Conservation (phyloP, 1,140 invertebrate species). For the Reticulitermes speratus region DNA sequence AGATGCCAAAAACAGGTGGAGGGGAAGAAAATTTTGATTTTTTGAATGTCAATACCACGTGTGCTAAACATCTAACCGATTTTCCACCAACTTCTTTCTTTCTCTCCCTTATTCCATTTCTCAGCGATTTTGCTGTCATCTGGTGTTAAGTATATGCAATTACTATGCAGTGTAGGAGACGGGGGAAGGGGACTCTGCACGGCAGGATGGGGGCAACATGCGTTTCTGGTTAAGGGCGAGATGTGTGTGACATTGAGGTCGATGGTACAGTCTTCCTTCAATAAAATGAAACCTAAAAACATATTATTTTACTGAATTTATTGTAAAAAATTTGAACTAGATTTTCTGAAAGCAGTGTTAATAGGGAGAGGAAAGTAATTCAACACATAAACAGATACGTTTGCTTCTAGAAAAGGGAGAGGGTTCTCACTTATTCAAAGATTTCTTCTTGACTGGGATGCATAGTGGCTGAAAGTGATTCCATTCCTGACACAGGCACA, state of each 20-base stretch:
- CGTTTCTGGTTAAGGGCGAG: background rate
- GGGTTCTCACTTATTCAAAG: too few relatives aligned
- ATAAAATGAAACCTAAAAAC: background rate
- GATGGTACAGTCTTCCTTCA: background rate
- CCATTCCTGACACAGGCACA: too few relatives aligned
- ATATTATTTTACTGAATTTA: too few relatives aligned
- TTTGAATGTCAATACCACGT: constrained; percentile 11
- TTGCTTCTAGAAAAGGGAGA: too few relatives aligned
- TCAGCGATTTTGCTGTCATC: constrained; percentile 5
- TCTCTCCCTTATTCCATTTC: background rate
- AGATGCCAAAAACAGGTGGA: background rate
- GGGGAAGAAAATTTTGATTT: background rate
- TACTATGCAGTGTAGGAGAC: background rate
- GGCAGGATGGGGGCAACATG: background rate
- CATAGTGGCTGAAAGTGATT: too few relatives aligned
- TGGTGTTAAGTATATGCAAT: constrained; percentile 10
- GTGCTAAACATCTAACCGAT: constrained; percentile 3
- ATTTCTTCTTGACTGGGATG: too few relatives aligned
- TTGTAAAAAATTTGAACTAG: too few relatives aligned
- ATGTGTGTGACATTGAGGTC: background rate
- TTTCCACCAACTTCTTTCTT: background rate
- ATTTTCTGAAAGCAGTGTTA: too few relatives aligned
- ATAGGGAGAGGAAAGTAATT: too few relatives aligned
- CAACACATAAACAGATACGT: too few relatives aligned
- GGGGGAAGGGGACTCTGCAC: background rate